A percentile compares a stretch with the other conserved stretches of the same genome.
Conservation (phyloP, 1,140 invertebrate genomes). For the Drosophila nikananu region DNA sequence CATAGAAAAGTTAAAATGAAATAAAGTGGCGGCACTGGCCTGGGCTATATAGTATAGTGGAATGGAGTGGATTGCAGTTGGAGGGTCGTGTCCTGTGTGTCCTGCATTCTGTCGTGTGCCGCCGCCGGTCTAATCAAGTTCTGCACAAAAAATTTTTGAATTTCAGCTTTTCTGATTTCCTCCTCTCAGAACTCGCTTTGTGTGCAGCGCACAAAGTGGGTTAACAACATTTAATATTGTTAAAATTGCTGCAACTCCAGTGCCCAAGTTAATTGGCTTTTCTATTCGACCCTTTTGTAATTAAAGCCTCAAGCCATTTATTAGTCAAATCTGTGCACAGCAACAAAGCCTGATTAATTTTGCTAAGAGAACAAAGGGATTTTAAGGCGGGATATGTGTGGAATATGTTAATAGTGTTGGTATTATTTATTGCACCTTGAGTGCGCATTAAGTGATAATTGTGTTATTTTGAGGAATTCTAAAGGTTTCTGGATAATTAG, state of each 20-base stretch:
- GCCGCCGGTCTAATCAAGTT: slow-evolving; percentile 73
- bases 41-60: background rate
- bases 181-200: slow-evolving; percentile 1
- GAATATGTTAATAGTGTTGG: background rate
- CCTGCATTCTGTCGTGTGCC: slow-evolving; percentile 28
- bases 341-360: slow-evolving; percentile 29
- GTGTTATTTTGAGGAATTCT: too few relatives aligned
- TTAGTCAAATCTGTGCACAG: slow-evolving; percentile 22
- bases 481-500: background rate
- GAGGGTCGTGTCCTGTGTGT: slow-evolving; percentile 13
- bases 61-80: slow-evolving; percentile 34
- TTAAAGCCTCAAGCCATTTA: slow-evolving; percentile 38
- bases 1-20: slow-evolving; percentile 68
- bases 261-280: slow-evolving; percentile 46
- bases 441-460: slow-evolving; percentile 31
- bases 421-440: slow-evolving; percentile 10
- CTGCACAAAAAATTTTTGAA: slow-evolving; percentile 66
- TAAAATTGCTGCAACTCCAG: slow-evolving; percentile 15
- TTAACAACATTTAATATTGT: slow-evolving; percentile 49
- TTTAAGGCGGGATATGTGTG: background rate
- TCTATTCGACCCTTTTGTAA: slow-evolving; percentile 27
- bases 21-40: slow-evolving; percentile 33
- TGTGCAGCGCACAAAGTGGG: slow-evolving; percentile 25
- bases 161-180: slow-evolving; percentile 10
- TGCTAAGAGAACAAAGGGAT: slow-evolving; percentile 6